Conservation (phyloP, 1,140 invertebrate genomes). For the Nautilus pompilius region DNA sequence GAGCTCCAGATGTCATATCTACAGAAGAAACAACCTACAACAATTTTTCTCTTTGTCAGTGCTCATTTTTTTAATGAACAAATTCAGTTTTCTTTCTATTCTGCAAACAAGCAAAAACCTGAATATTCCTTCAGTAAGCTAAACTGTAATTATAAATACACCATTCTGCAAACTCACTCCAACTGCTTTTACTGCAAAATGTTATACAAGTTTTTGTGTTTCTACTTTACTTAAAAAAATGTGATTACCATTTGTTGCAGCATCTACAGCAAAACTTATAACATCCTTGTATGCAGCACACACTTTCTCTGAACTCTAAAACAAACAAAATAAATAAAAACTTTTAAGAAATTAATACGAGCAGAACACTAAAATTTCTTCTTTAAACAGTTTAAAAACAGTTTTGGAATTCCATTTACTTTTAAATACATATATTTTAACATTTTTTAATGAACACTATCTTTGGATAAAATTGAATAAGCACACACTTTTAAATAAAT, state of each 20-base stretch:
- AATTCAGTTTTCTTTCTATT: background rate
- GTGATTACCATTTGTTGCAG: slow-evolving; percentile 22
- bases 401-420: slow-evolving; percentile 13
- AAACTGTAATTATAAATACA: background rate
- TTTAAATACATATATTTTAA: background rate
- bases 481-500: no score
- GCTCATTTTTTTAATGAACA: background rate
- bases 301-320: slow-evolving; percentile 13
- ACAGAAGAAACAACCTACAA: background rate
- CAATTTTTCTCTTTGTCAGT: background rate
- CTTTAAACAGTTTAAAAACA: background rate
- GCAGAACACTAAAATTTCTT: background rate
- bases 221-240: background rate
- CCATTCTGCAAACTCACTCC: no score
- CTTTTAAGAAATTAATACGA: background rate
- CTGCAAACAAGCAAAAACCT: background rate
- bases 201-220: background rate
- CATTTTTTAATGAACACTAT: slow-evolving; percentile 12
- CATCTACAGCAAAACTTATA: slow-evolving; percentile 22
- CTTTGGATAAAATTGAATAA: background rate
- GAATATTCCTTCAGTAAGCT: background rate
- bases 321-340: slow-evolving; percentile 4
- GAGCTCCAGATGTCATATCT: background rate
- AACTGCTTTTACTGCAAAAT: background rate
- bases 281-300: slow-evolving; percentile 19